Conservation (phyloP, 92 coral and sea anemone species). For the Muricea muricata region DNA sequence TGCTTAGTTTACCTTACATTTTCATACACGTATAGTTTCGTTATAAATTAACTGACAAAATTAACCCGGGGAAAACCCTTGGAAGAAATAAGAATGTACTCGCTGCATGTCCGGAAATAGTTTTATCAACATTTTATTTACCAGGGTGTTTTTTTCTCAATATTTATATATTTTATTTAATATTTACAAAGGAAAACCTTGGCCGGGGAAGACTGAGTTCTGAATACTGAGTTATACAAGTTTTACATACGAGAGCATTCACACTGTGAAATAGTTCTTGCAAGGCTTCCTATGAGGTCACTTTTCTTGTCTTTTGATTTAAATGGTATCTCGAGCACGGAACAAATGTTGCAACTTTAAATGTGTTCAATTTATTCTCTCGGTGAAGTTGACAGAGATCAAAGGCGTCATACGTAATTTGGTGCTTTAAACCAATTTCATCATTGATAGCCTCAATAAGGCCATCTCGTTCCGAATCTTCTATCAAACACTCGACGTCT, state of each 20-base stretch:
- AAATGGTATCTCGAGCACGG: slow-evolving; percentile 58
- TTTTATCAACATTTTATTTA: too few species aligned
- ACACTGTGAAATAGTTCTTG: not conserved
- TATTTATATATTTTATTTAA: too few species aligned
- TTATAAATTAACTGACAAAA: too few species aligned
- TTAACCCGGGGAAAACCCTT: not conserved
- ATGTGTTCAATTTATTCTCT: slow-evolving; percentile 1
- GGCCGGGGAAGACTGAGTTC: too few species aligned
- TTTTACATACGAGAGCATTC: not conserved
- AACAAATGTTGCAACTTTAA: slow-evolving; percentile 27
- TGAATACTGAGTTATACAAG: too few species aligned
- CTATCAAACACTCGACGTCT: slow-evolving; percentile 64
- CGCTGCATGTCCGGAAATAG: too few species aligned
- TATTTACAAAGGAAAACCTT: not conserved
- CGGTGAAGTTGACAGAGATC: slow-evolving; percentile 49
- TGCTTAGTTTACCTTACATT: not conserved
- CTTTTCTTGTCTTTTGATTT: slow-evolving; percentile 51
- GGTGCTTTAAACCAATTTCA: slow-evolving; percentile 51
- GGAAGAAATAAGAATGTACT: not conserved
- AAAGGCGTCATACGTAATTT: slow-evolving; percentile 59
- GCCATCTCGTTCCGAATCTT: slow-evolving; percentile 53
- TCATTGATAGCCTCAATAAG: slow-evolving; percentile 35
- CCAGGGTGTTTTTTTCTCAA: not conserved
- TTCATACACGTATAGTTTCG: not conserved
- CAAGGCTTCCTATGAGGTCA: not conserved